These are phyloP conservation scores for Deroplatys truncata DNA, from an alignment of 2,888 invertebrate species.

Conservation along the genomic window DNA sequence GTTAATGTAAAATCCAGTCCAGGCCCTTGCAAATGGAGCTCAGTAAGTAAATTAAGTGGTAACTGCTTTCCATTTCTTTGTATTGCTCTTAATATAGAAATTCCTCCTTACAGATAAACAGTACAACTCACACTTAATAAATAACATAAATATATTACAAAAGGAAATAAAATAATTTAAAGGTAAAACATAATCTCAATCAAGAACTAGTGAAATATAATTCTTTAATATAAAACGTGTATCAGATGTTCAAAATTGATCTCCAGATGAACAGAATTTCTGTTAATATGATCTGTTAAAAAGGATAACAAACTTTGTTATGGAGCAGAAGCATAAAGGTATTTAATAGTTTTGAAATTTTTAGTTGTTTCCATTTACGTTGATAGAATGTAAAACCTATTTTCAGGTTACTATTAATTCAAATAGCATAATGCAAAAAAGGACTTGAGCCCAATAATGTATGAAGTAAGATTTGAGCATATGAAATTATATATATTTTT, in stretches of 20 bases:
- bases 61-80: not conserved
- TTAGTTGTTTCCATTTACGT: not conserved
- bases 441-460: too few relatives aligned
- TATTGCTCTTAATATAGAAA: not conserved
- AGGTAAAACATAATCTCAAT: not conserved
- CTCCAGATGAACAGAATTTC: not conserved
- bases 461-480: too few relatives aligned
- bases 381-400: not conserved
- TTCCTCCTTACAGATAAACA: not conserved
- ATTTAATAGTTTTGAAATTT: not conserved
- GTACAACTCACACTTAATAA: not conserved
- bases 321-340: not conserved
- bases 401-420: not conserved
- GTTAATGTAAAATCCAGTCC: not conserved
- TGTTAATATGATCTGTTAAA: not conserved
- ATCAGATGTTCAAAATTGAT: not conserved
- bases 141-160: not conserved
- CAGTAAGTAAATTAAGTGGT: not conserved
- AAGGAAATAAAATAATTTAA: not conserved
- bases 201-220: not conserved
- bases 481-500: not conserved
- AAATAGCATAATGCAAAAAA: not conserved
- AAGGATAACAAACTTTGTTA: not conserved
- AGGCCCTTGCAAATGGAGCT: not conserved
- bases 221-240: not conserved